A percentile compares a stretch with the other conserved stretches of the same genome.
These are phyloP conservation scores for Nesidiocoris tenuis DNA, from an alignment of 2,888 invertebrate species.

Conservation along the genomic window DNA sequence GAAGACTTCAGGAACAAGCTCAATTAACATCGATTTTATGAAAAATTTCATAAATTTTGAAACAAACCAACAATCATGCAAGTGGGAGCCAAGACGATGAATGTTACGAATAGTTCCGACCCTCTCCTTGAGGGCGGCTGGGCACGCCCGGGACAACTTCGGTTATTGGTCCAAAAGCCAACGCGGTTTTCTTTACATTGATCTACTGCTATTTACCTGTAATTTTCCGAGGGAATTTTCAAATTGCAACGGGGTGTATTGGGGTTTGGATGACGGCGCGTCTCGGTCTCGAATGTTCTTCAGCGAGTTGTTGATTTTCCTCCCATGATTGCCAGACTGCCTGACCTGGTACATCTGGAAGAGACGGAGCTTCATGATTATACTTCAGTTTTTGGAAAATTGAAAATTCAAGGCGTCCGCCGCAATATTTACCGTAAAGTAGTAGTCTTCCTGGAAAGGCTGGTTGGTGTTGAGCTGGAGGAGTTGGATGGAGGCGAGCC, in stretches of 20 bases:
- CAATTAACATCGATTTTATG: too few relatives aligned
- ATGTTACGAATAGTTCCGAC: too few relatives aligned
- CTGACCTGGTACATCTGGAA: slow-evolving; percentile 54
- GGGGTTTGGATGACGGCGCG: slow-evolving; percentile 55
- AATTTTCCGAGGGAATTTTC: slow-evolving; percentile 94
- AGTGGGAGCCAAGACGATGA: too few relatives aligned
- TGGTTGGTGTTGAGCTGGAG: slow-evolving; percentile 91
- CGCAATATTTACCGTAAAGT: slow-evolving; percentile 73
- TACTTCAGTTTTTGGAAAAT: neutral
- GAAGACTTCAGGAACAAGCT: too few relatives aligned
- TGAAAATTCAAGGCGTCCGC: too few relatives aligned
- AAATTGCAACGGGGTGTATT: slow-evolving; percentile 82
- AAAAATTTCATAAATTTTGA: too few relatives aligned
- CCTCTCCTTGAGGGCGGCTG: too few relatives aligned
- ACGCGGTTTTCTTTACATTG: too few relatives aligned
- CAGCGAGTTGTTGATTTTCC: slow-evolving; percentile 58
- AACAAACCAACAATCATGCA: too few relatives aligned
- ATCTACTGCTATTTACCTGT: too few relatives aligned
- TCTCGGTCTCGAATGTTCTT: slow-evolving; percentile 54
- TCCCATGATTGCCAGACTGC: slow-evolving; percentile 55
- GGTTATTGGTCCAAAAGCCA: too few relatives aligned
- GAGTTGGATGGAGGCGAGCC: slow-evolving; percentile 93
- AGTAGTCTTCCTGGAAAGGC: slow-evolving; percentile 95
- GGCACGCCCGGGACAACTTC: too few relatives aligned
- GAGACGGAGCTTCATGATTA: neutral